These are phyloP conservation scores for Drosophila robusta DNA, from an alignment of 2,888 invertebrate genomes.

Conservation along the genomic window DNA sequence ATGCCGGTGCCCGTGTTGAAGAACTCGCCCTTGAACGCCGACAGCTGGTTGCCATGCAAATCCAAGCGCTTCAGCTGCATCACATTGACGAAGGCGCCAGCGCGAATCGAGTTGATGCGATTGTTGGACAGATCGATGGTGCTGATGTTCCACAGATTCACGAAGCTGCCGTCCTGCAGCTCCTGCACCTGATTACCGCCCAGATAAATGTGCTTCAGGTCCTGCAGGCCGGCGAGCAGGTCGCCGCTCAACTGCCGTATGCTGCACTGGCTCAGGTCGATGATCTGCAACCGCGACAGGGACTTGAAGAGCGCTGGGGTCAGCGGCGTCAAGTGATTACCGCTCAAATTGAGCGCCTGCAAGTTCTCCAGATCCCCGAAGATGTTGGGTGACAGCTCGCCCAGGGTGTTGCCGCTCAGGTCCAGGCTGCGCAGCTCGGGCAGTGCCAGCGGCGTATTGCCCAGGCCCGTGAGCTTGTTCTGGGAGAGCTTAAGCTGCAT, in stretches of 20 bases:
- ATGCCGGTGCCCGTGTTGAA: conserved; percentile 93
- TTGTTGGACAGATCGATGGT: conserved; percentile 92
- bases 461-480: conserved; percentile 90
- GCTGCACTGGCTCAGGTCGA: conserved; percentile 91
- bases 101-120: conserved; percentile 90
- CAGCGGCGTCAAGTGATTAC: conserved; percentile 89
- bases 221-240: conserved; percentile 88
- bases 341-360: conserved; percentile 90
- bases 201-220: conserved; percentile 89
- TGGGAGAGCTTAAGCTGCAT: conserved; percentile 90
- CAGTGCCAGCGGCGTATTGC: conserved; percentile 88
- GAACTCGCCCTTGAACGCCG: conserved; percentile 93
- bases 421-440: conserved; percentile 89
- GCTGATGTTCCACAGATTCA: conserved; percentile 90
- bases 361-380: conserved; percentile 89
- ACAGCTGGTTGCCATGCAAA: conserved; percentile 91
- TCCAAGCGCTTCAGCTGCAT: conserved; percentile 90
- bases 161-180: conserved; percentile 91
- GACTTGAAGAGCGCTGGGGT: conserved; percentile 90
- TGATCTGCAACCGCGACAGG: conserved; percentile 88
- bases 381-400: conserved; percentile 89
- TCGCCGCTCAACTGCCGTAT: conserved; percentile 91
- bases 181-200: conserved; percentile 91
- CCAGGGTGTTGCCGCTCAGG: conserved; percentile 92
- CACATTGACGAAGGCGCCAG: conserved; percentile 91